Base-by-base conservation (phyloP, 2,888 invertebrate species). In the Zeuzera pyrina region DNA sequence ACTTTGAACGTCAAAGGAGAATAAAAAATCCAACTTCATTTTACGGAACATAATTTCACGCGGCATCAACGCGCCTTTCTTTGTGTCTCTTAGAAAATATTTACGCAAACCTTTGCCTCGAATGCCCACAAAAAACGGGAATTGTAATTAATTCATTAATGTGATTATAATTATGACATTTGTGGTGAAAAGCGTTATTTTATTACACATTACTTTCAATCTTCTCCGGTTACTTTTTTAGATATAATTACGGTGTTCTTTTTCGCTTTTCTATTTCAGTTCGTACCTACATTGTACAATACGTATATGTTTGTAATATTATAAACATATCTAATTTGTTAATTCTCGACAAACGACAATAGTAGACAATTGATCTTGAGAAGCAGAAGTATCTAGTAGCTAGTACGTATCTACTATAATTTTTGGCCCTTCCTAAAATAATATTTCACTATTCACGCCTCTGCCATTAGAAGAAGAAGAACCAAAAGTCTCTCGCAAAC, bases 1-100 rank as follows among this genome's bases (percentile, higher is more conserved):
- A 73, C 72, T 73, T 70, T 73, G 68, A 67, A 67, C 70, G 59
- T 76, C 77, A 78, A 77, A 78, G 67, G 61, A 62, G 55, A 61
- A 45, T 55, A 59, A 68, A 72, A 74, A 59, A 39, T 47, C 57
- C 58, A 64, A 66, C 63, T 69, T 70, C 53, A 70, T 76, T 78
- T 73, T 65, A 58, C 57, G 59, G 55, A 66, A 67, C 65, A 70
- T 65, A 69, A 73, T 79, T 76, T 77, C 57, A 66, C 66, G 64
- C 65, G 63, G 64, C 60, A 63, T 66, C 65, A 57, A 50, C 46
- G 54, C 42, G 50, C 47, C 52, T n/a, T n/a, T n/a, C n/a, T 70
- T 73, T 72, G 64, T 71, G 61, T 56, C 47, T 57, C 64, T 61
- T 51, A 52, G 60, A 64, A 70, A 72, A 74, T 73, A 64, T 73